Evolutionary conservation across 2,888 invertebrate genomes (phyloP), one percentile per base, ranked within the genome.

Genomic region (Amaurobius ferox): DNA sequence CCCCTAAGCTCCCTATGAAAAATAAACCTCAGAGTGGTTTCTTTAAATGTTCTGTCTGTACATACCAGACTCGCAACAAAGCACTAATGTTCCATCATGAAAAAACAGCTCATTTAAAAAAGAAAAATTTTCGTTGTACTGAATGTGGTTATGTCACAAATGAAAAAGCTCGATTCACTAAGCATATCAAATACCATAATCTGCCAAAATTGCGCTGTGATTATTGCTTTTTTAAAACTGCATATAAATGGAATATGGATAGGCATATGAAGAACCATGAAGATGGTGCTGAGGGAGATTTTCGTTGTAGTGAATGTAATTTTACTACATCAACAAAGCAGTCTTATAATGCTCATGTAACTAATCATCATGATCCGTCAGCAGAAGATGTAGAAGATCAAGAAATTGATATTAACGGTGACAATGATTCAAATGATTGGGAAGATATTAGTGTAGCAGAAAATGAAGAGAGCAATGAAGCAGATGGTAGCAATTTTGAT

Each of bases 171-270:
- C 94, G 97, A 83, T 97, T 94, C 91, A 96, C 96, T 85, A 97
- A 97, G 91, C 97, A 97, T 91, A 96, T 97, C 72, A 91, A 80
- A 89, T 90, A 77, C 90, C 91, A 88, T 90, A 90, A 88, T 89
- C 96, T 96, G 95, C 97, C 95, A 89, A 97, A 96, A 95, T 97
- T 96, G 89, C 97, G 97, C 92, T 98, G 98, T 91, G 95, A 95
- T 81, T 94, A 96, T 91, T 98, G 98, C 92, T 96, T 97, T 91
- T 98, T 98, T 91, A 94, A 96, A 88, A 97, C 97, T 23, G 96
- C 97, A 28, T 96, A 96, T 93, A 92, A 93, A 91, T 97, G 97
- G 95, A 98, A 98, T 92, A 93, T 97, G 92, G 98, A 98, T 91
- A 94, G 98, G 7, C 98, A 98, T 91, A 95, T 96, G 93, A 95